These are phyloP conservation scores for Trissolcus basalis DNA, from an alignment of 1,140 invertebrate species.

Conservation along the genomic window DNA sequence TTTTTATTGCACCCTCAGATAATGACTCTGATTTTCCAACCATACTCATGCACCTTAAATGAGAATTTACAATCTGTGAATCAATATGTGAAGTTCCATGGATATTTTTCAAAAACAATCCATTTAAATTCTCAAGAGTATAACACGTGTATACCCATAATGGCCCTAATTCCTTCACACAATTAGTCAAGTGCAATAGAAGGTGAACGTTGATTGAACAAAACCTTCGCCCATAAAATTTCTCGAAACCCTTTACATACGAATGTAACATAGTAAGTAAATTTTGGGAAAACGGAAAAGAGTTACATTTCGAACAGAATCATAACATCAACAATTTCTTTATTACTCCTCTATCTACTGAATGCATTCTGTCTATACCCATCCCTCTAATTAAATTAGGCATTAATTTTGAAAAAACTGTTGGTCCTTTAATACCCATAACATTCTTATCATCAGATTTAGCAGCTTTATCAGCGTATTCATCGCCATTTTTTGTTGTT, in stretches of 20 bases:
- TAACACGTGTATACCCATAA: conserved; percentile 49
- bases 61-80: conserved; percentile 37
- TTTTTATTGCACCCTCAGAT: conserved; percentile 21
- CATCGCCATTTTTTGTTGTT: not conserved
- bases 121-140: conserved; percentile 50
- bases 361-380: conserved; percentile 31
- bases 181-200: conserved; percentile 38
- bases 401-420: too few relatives aligned
- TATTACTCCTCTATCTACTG: conserved; percentile 31
- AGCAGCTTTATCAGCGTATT: not conserved
- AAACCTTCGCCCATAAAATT: conserved; percentile 29
- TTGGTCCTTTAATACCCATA: conserved; percentile 29
- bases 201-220: conserved; percentile 49
- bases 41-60: conserved; percentile 30
- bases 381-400: conserved; percentile 30
- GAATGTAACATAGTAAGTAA: conserved; percentile 29
- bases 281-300: conserved; percentile 20
- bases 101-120: conserved; percentile 31
- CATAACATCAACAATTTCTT: conserved; percentile 44
- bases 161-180: conserved; percentile 42
- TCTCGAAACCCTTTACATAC: conserved; percentile 46
- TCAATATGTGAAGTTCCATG: conserved; percentile 46
- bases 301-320: too few relatives aligned
- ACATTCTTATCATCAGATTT: not conserved
- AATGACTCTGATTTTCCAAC: conserved; percentile 31